Evolutionary conservation across 2,888 invertebrate species (phyloP).

Genomic region (Perdita meconis): DNA sequence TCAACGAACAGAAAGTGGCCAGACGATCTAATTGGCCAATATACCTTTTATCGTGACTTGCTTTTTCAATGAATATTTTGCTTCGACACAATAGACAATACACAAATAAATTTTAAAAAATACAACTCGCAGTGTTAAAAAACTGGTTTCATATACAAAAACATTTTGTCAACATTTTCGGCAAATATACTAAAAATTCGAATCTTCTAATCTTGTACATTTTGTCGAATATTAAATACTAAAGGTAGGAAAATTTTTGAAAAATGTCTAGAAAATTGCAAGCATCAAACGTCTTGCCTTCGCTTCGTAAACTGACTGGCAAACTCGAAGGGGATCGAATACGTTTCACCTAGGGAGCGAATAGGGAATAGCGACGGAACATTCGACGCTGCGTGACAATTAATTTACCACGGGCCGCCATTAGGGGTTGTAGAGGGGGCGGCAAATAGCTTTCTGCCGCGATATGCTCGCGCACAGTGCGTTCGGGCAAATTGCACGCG

Average conservation of each 20-base stretch:
- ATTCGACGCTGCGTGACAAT: conserved; percentile 48
- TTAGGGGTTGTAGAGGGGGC: conserved; percentile 27
- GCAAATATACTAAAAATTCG: too few species aligned
- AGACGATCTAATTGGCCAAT: conserved; percentile 5
- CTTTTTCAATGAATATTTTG: not conserved
- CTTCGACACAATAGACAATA: too few species aligned
- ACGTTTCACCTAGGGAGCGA: conserved; percentile 32
- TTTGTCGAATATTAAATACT: too few species aligned
- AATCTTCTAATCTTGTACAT: too few species aligned
- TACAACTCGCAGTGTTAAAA: too few species aligned
- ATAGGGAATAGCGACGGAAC: conserved; percentile 22
- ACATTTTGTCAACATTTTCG: too few species aligned
- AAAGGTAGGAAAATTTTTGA: not conserved
- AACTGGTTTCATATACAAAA: too few species aligned
- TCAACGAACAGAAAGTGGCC: conserved; percentile 10
- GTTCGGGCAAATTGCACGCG: conserved; percentile 53
- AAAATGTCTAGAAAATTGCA: conserved; percentile 17
- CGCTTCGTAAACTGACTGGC: conserved; percentile 7
- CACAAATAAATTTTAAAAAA: too few species aligned
- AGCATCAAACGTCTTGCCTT: conserved; percentile 9
- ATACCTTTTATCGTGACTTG: too few species aligned
- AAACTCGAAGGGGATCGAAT: conserved; percentile 14
- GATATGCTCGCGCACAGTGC: conserved; percentile 46
- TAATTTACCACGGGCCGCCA: conserved; percentile 49
- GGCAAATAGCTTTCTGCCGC: conserved; percentile 58